Evolutionary conservation across 2,888 invertebrate genomes (phyloP).

Genomic region (Coecobrya sp.): DNA sequence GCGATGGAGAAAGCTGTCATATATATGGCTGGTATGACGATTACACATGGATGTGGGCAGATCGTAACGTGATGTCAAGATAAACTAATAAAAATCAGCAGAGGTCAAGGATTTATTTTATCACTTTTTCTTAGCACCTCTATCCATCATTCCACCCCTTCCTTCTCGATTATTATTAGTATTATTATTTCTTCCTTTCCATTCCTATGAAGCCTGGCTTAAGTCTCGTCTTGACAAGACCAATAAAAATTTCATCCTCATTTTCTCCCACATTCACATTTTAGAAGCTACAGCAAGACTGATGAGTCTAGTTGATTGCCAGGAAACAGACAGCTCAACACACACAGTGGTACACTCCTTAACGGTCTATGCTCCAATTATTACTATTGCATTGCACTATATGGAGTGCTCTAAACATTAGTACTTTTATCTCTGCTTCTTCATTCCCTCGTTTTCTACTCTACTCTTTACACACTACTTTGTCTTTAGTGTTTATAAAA

Average conservation of each 20-base stretch:
- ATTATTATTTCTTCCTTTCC: background rate
- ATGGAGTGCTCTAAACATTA: background rate
- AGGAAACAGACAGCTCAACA: conserved; percentile 17
- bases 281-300: background rate
- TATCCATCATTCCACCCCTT: background rate
- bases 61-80: background rate
- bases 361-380: background rate
- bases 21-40: background rate
- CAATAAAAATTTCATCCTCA: conserved; percentile 43
- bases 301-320: conserved; percentile 22
- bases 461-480: background rate
- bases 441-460: background rate
- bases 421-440: background rate
- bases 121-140: background rate
- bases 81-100: background rate
- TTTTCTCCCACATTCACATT: conserved; percentile 41
- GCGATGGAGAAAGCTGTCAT: background rate
- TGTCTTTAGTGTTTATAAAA: background rate
- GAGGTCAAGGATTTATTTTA: conserved; percentile 3
- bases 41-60: background rate
- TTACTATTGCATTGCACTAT: background rate
- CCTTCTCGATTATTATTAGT: background rate
- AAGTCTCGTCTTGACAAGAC: background rate
- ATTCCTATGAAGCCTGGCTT: background rate
- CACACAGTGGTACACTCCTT: conserved; percentile 2